Percentiles rank a stretch among this genome's conserved stretches.
These are phyloP conservation scores for Seriola rivoliana DNA, from an alignment of 2,113 vertebrate genomes.

Conservation along the genomic window DNA sequence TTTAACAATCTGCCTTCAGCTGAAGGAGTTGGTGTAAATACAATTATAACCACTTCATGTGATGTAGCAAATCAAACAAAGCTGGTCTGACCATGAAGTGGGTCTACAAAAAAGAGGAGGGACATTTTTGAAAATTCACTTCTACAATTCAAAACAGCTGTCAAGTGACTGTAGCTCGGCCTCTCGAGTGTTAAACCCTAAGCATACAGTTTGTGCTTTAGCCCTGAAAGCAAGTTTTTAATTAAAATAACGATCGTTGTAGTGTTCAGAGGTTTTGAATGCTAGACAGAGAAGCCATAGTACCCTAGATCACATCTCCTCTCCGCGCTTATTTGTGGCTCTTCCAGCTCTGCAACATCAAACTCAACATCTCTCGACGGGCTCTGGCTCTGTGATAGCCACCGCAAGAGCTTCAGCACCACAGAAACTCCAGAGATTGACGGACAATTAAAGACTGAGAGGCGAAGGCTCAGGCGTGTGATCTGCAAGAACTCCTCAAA, in stretches of 20 bases:
- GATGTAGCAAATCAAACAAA: constrained; percentile 50
- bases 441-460: constrained; percentile 75
- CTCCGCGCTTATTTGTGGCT: constrained; percentile 63
- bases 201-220: constrained; percentile 38
- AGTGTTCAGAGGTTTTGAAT: constrained; percentile 50
- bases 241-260: constrained; percentile 62
- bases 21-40: constrained; percentile 48
- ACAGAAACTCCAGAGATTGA: constrained; percentile 61
- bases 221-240: constrained; percentile 54
- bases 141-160: constrained; percentile 68
- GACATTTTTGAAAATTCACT: constrained; percentile 55
- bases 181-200: constrained; percentile 59
- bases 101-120: constrained; percentile 31
- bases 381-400: constrained; percentile 66
- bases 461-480: constrained; percentile 61
- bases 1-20: constrained; percentile 19
- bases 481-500: constrained; percentile 68
- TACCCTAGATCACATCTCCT: constrained; percentile 60
- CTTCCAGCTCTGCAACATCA: constrained; percentile 69
- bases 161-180: constrained; percentile 50
- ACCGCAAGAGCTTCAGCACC: constrained; percentile 41
- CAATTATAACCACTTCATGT: constrained; percentile 52
- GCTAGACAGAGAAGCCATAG: constrained; percentile 37
- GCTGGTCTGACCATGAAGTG: constrained; percentile 56
- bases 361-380: constrained; percentile 61